phyloP scores from a whole-genome alignment of 2,888 invertebrate genomes.

The Drosophila atroscutellata region DNA sequence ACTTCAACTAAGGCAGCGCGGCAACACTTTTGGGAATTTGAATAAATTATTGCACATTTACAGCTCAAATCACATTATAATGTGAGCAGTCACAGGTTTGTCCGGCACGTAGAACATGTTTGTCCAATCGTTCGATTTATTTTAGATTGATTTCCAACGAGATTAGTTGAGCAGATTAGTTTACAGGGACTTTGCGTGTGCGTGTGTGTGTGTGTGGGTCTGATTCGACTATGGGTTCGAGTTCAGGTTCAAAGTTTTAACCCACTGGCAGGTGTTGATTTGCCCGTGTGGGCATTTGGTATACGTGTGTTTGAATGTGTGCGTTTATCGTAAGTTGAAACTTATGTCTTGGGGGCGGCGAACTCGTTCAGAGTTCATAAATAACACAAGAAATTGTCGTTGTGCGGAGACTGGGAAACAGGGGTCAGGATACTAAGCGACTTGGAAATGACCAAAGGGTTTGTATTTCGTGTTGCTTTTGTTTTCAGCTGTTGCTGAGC shows the following conservation, averaged over 20 bases:
- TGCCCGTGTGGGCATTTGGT: slow-evolving; percentile 59
- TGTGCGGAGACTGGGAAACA: neutral
- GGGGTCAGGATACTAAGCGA: slow-evolving; percentile 30
- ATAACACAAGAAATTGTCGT: slow-evolving; percentile 58
- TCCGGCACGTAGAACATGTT: slow-evolving; percentile 61
- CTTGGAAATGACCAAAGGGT: slow-evolving; percentile 46
- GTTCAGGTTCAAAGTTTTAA: slow-evolving; percentile 42
- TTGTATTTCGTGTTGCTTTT: slow-evolving; percentile 13
- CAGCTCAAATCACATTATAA: slow-evolving; percentile 77
- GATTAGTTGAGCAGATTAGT: slow-evolving; percentile 73
- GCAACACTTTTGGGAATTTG: slow-evolving; percentile 73
- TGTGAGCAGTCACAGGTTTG: slow-evolving; percentile 56
- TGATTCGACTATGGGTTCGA: slow-evolving; percentile 23
- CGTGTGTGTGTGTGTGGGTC: slow-evolving; percentile 3
- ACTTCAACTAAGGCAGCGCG: slow-evolving; percentile 19
- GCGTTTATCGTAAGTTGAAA: slow-evolving; percentile 49
- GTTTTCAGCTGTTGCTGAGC: slow-evolving; percentile 26
- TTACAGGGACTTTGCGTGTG: slow-evolving; percentile 43
- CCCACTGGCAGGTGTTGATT: slow-evolving; percentile 62
- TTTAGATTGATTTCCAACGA: slow-evolving; percentile 78
- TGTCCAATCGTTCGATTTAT: slow-evolving; percentile 72
- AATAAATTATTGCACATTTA: slow-evolving; percentile 81
- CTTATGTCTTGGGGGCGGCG: slow-evolving; percentile 39
- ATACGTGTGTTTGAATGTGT: slow-evolving; percentile 14
- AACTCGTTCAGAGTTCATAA: slow-evolving; percentile 67